Conservation (phyloP, 2,113 vertebrate species). For the Chamaetylas fuelleborni region DNA sequence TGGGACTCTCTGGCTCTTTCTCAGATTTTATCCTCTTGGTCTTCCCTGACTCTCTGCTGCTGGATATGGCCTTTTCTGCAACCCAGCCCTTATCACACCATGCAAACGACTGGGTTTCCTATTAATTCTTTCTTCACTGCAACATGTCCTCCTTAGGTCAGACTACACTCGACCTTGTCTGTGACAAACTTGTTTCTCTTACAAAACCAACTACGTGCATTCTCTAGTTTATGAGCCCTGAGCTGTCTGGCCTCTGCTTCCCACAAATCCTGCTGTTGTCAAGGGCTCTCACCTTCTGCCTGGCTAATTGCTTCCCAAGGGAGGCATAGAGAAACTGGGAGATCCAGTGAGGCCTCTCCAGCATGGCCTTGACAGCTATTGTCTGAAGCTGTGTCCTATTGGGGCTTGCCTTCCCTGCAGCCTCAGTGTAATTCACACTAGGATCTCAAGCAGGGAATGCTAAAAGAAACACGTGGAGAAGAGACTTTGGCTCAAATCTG, state of each 20-base stretch:
- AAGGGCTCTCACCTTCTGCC: not conserved
- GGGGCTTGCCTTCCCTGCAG: not conserved
- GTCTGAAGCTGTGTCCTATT: not conserved
- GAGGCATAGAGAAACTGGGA: not conserved
- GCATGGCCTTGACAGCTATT: not conserved
- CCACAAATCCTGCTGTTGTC: not conserved
- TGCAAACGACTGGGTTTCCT: not conserved
- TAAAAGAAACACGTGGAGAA: not conserved
- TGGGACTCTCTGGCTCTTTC: not conserved
- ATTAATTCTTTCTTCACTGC: not conserved
- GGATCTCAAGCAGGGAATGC: not conserved
- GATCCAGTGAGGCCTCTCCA: not conserved
- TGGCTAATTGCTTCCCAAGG: slow-evolving; percentile 3
- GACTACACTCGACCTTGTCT: not conserved
- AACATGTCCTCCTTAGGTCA: not conserved
- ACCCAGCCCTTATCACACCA: not conserved
- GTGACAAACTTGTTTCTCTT: not conserved
- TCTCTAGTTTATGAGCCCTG: not conserved
- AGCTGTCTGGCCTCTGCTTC: not conserved
- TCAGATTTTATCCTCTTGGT: not conserved
- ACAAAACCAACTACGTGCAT: not conserved
- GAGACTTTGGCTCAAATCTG: not conserved
- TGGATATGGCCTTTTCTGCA: not conserved
- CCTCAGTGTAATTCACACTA: not conserved
- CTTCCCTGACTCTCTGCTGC: not conserved